Base-by-base conservation (phyloP, 2,797 vertebrate species). In the Sarcophilus harrisii region DNA sequence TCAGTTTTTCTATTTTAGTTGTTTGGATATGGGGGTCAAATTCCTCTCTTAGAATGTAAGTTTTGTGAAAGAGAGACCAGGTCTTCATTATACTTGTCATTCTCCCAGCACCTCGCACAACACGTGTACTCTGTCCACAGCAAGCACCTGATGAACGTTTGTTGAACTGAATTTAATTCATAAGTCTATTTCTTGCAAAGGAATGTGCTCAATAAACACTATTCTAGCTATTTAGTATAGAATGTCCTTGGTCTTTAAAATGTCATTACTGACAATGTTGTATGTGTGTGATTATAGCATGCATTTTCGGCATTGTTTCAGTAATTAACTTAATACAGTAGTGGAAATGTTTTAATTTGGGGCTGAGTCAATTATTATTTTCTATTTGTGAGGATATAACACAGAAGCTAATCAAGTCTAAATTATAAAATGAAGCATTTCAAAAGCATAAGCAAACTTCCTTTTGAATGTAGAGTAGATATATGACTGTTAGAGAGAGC, bases 351-450 rank as follows among this genome's bases (percentile, higher is more conserved):
- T 21, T 94, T 90, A 62, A 87, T 96, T 90, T 92, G 73, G 73
- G 73, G 21, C 73, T 45, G 73, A 81, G 73, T 91, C 87, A 14
- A 1, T n/a, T 81, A 94, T 57, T n/a, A 81, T 60, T 18, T 24
- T 91, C 60, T 95, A 60, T 89, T 60, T 73, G 27, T 52, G 58
- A 81, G 73, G 73, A 81, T 45, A 81, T 81, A 90, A 90, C 3
- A 32, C 49, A 66, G 94, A 91, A 90, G 49, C 30, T 54, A 54
- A 54, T 60, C 90, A 66, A 59, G 96, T 57, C 54, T 58, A 73
- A 96, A 91, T 38, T 57, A 94, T 52, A 58, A 95, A n/a, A 66
- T 60, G 60, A 73, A 60, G 24, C 38, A 58, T 93, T 96, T 93
- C 28, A 66, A 94, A 81, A 94, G 87, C 52, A 28, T 28, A 92